phyloP scores from a whole-genome alignment of 2,113 vertebrate genomes.

The Sterrhoptilus dennistouni region DNA sequence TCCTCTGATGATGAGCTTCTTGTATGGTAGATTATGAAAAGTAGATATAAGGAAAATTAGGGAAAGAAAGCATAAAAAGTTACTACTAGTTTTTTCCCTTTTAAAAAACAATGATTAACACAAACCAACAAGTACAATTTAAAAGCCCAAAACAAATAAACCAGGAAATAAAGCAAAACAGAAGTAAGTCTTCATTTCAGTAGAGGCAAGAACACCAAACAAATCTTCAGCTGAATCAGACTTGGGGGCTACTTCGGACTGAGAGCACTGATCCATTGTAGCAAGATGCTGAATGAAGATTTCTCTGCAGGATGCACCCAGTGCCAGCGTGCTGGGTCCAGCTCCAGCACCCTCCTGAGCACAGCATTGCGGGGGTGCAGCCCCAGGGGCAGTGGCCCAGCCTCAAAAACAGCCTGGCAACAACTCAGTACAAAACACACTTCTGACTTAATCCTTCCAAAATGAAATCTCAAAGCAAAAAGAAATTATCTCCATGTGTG shows the following conservation, averaged over 20 bases:
- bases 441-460: too few species aligned
- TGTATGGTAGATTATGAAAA: background rate
- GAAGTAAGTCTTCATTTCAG: background rate
- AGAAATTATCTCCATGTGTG: too few species aligned
- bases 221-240: background rate
- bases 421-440: too few species aligned
- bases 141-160: background rate
- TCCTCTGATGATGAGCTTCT: background rate
- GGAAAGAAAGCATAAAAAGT: background rate
- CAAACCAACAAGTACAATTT: background rate
- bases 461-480: too few species aligned
- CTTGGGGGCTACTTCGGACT: background rate
- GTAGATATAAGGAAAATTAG: background rate
- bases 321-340: too few species aligned
- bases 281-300: too few species aligned
- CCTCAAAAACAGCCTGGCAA: too few species aligned
- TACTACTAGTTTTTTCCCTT: background rate
- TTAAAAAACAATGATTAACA: background rate
- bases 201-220: background rate
- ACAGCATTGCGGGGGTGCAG: too few species aligned
- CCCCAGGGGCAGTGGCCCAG: too few species aligned
- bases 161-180: background rate
- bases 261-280: background rate
- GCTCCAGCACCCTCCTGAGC: too few species aligned
- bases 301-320: too few species aligned